Evolutionary conservation across 2,797 vertebrate species (phyloP), one percentile per base, ranked within the genome.

Genomic region (Argentina silus): DNA sequence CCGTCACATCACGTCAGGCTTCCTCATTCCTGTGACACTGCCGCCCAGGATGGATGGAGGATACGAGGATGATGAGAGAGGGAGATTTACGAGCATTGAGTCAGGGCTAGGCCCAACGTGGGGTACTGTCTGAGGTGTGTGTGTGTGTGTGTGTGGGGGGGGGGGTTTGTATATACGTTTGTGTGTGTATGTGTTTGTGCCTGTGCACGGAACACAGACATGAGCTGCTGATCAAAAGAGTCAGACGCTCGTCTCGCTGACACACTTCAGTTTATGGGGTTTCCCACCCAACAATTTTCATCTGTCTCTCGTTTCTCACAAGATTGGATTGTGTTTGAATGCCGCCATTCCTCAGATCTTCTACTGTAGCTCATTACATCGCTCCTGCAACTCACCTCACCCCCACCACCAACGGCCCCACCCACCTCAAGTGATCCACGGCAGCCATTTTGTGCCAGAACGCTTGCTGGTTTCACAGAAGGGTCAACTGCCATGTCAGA

Each of bases 51-150:
- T n/a, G n/a, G n/a, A n/a, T n/a, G n/a, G n/a, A n/a, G n/a, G n/a
- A n/a, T n/a, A 77, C 76, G 17, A 81, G 81, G 67, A 71, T 73
- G 83, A 79, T 85, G 74, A 81, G 82, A 79, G 6, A 45, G 70
- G 3, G 3, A 50, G 60, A 61, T 84, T 89, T 85, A 88, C 84
- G 77, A 78, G 57, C 17, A 82, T 82, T 89, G 88, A 89, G 79
- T 91, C 88, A 88, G 74, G 73, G 65, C 53, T 50, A 0, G 55
- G 51, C 3, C 85, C 4, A 2, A 75, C 51, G 68, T 85, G 85
- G 85, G 86, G 85, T 76, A 17, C 1, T 3, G 27, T 19, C 21
- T 27, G 57, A 57, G 19, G 51, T 75, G 23, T 64, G 56, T 7
- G 47, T 56, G 15, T 65, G 63, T 67, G 36, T 27, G 12, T 72